phyloP scores from a whole-genome alignment of 2,888 invertebrate species.

The Coenonympha arcania region DNA sequence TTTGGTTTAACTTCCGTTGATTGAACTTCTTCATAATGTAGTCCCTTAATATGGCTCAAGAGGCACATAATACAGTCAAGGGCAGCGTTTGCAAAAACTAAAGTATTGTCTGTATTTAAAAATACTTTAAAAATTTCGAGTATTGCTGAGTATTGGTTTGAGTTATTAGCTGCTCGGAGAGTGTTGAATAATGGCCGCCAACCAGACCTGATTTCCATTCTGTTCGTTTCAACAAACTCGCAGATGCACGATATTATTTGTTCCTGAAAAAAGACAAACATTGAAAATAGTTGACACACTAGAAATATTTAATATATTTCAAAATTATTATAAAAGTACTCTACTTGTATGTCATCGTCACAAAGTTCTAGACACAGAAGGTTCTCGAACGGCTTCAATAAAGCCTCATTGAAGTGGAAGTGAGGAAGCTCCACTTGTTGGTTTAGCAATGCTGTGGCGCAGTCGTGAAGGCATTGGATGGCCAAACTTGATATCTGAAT shows the following conservation, averaged over 20 bases:
- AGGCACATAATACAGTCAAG: slow-evolving; percentile 94
- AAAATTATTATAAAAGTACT: slow-evolving; percentile 1
- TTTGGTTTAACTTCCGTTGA: slow-evolving; percentile 62
- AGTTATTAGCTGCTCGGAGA: slow-evolving; percentile 86
- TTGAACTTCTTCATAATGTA: slow-evolving; percentile 74
- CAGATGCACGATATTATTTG: slow-evolving; percentile 95
- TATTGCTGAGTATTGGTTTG: slow-evolving; percentile 81
- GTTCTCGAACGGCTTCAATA: slow-evolving; percentile 96
- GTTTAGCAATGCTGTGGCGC: slow-evolving; percentile 88
- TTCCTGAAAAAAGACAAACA: slow-evolving; percentile 66
- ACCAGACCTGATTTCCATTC: slow-evolving; percentile 94
- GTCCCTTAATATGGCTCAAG: slow-evolving; percentile 81
- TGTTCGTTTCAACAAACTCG: slow-evolving; percentile 95
- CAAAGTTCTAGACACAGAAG: slow-evolving; percentile 93
- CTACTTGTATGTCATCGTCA: slow-evolving; percentile 92
- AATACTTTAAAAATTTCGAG: slow-evolving; percentile 96
- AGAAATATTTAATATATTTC: neutral
- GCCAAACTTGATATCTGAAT: slow-evolving; percentile 91
- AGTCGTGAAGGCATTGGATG: slow-evolving; percentile 92
- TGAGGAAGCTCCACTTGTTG: slow-evolving; percentile 91
- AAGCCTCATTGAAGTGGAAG: slow-evolving; percentile 95
- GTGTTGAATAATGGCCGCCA: slow-evolving; percentile 98
- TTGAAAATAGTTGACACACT: neutral
- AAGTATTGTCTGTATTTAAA: slow-evolving; percentile 91
- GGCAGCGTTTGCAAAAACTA: slow-evolving; percentile 95